Percentiles rank a stretch among this genome's conserved stretches.
These are phyloP conservation scores for Myrmecophaga tridactyla DNA, from an alignment of 2,113 vertebrate genomes.

Conservation along the genomic window DNA sequence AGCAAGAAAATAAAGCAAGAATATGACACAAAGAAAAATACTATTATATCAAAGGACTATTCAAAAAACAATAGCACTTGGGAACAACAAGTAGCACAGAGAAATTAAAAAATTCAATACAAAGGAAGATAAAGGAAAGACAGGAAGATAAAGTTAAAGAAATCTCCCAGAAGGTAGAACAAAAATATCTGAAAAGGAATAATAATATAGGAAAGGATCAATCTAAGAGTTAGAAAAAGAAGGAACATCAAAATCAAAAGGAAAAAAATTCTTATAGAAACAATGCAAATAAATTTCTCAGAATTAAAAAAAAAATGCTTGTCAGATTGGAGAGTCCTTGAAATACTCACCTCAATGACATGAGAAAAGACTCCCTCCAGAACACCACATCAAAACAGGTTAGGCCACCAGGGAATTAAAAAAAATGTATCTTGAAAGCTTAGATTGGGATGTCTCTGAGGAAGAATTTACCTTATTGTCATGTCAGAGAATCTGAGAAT, in stretches of 20 bases:
- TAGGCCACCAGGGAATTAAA: background rate
- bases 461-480: background rate
- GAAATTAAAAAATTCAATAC: background rate
- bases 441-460: background rate
- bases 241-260: background rate
- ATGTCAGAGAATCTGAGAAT: background rate
- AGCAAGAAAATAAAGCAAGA: background rate
- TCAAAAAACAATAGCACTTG: background rate
- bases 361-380: background rate
- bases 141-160: background rate
- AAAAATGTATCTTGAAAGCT: background rate
- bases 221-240: background rate
- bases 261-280: conserved; percentile 14
- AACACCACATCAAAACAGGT: background rate
- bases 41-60: background rate
- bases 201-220: background rate
- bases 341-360: background rate
- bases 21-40: background rate
- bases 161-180: background rate
- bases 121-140: conserved; percentile 20
- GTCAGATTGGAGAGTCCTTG: background rate
- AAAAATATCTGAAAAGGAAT: background rate
- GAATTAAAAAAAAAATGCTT: background rate
- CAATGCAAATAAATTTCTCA: background rate
- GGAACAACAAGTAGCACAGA: background rate